Evolutionary conservation across 2,797 vertebrate genomes (phyloP).

Genomic region (Crax fasciolata): DNA sequence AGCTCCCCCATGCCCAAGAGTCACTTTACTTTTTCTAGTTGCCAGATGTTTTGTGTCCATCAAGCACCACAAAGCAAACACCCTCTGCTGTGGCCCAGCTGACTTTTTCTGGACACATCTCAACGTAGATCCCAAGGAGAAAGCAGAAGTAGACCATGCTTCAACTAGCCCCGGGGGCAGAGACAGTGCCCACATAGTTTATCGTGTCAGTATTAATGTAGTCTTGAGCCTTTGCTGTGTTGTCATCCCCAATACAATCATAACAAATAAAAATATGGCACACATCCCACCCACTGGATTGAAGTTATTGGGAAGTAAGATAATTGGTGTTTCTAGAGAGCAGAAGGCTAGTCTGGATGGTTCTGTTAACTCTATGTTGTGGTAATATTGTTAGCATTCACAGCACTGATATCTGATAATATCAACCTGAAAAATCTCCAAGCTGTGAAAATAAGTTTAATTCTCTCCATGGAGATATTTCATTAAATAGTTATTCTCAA

Average conservation of each 20-base stretch:
- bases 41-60: not conserved
- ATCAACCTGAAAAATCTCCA: constrained; percentile 8
- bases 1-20: fast-evolving
- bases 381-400: not conserved
- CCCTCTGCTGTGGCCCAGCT: not conserved
- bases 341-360: not conserved
- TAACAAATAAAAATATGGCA: constrained; percentile 2
- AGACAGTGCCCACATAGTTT: not conserved
- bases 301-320: not conserved
- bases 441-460: constrained; percentile 32
- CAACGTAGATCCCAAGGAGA: not conserved
- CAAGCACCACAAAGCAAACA: not conserved
- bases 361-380: not conserved
- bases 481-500: not conserved
- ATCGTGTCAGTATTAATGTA: not conserved
- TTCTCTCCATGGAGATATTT: constrained; percentile 11
- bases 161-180: not conserved
- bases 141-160: not conserved
- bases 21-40: not conserved
- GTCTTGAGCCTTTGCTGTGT: not conserved
- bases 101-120: not conserved
- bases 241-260: constrained; percentile 15
- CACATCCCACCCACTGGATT: not conserved
- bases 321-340: constrained; percentile 14
- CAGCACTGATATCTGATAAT: not conserved